Conservation (phyloP, 2,113 vertebrate species). For the Melanostigma gelatinosum region DNA sequence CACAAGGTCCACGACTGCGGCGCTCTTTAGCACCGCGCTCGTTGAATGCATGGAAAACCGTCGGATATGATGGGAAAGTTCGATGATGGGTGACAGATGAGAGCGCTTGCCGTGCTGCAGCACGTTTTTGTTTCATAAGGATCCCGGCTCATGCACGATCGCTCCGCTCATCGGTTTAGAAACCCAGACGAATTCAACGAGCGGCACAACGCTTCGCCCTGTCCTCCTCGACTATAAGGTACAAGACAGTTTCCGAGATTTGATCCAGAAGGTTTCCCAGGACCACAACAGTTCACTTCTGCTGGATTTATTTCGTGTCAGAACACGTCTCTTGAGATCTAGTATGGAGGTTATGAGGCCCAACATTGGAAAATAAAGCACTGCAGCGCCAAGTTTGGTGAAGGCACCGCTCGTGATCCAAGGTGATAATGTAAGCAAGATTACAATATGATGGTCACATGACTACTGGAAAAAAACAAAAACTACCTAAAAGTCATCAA, state of each 20-base stretch:
- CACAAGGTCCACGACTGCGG: not conserved
- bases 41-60: conserved; percentile 33
- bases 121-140: conserved; percentile 40
- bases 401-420: not conserved
- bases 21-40: conserved; percentile 22
- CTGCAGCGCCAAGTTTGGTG: not conserved
- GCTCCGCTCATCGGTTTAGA: conserved; percentile 17
- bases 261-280: conserved; percentile 31
- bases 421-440: not conserved
- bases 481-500: not conserved
- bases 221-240: conserved; percentile 33
- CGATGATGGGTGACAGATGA: conserved; percentile 52
- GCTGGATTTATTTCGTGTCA: conserved; percentile 8
- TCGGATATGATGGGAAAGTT: conserved; percentile 23
- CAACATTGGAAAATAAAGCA: conserved; percentile 19
- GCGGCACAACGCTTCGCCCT: conserved; percentile 8
- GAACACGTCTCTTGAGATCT: conserved; percentile 17
- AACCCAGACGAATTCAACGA: conserved; percentile 51
- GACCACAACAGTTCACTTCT: no score
- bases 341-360: not conserved
- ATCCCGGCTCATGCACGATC: not conserved
- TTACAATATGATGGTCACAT: no score
- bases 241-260: conserved; percentile 47
- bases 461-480: not conserved
- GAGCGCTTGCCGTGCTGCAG: conserved; percentile 27